Evolutionary conservation across 2,797 vertebrate genomes (phyloP).

Genomic region (Diplodus puntazzo): DNA sequence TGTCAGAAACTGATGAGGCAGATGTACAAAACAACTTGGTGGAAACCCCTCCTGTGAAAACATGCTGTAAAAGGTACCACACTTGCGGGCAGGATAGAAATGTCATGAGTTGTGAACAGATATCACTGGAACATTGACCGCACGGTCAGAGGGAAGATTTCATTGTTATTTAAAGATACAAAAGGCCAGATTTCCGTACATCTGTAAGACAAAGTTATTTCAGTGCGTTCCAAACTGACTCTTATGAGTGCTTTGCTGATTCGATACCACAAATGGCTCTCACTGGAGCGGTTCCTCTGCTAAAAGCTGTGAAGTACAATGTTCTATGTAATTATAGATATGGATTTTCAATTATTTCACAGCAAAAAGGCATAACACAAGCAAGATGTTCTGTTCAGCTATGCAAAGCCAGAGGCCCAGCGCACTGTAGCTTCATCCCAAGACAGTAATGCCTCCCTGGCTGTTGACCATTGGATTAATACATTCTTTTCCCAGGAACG

Average conservation of each 20-base stretch:
- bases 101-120: not conserved
- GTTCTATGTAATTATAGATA: conserved; percentile 68
- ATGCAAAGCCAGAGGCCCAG: conserved; percentile 35
- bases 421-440: conserved; percentile 38
- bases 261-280: not conserved
- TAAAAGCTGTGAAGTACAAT: conserved; percentile 43
- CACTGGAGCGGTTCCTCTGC: conserved; percentile 10
- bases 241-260: not conserved
- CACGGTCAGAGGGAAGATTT: not conserved
- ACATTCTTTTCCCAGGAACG: conserved; percentile 43
- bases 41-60: not conserved
- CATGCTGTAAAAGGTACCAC: not conserved
- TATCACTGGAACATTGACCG: not conserved
- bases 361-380: conserved; percentile 47
- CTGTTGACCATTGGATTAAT: conserved; percentile 62
- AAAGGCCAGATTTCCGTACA: too few species aligned
- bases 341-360: conserved; percentile 70
- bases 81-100: not conserved
- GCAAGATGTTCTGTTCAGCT: conserved; percentile 56
- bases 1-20: not conserved
- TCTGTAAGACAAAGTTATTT: not conserved
- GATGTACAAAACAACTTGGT: not conserved
- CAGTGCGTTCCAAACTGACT: not conserved
- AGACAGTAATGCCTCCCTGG: conserved; percentile 52
- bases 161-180: not conserved